A percentile compares a stretch with the other conserved stretches of the same genome.
Conservation (phyloP, 2,797 vertebrate species). For the Syngnathus rostellatus region DNA sequence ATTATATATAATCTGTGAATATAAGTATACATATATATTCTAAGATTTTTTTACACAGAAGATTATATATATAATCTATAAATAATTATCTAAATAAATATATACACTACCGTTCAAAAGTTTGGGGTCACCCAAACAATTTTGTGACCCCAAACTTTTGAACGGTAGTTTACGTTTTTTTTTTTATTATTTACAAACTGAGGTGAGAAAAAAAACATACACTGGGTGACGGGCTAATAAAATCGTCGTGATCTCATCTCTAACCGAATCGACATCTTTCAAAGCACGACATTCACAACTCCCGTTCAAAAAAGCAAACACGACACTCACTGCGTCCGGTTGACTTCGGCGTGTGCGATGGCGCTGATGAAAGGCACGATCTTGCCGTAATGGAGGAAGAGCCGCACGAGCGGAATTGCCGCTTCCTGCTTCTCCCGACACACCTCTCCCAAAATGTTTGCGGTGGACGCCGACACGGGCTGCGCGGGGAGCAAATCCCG, state of each 20-base stretch:
- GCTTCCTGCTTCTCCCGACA: conserved; percentile 98
- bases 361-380: conserved; percentile 96
- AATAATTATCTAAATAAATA: too few relatives aligned
- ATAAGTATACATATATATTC: too few relatives aligned
- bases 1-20: too few relatives aligned
- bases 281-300: not conserved
- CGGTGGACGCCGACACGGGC: conserved; percentile 91
- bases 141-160: too few relatives aligned
- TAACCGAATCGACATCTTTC: not conserved
- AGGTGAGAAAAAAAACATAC: not conserved
- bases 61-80: too few relatives aligned
- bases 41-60: too few relatives aligned
- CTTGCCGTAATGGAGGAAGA: conserved; percentile 91
- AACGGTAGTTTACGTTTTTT: too few relatives aligned
- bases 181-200: too few relatives aligned
- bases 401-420: conserved; percentile 88
- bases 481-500: conserved; percentile 39
- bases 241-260: not conserved
- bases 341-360: conserved; percentile 92
- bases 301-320: not conserved
- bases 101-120: too few relatives aligned
- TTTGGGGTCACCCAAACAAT: too few relatives aligned
- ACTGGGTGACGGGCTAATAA: not conserved
- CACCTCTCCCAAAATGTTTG: conserved; percentile 89
- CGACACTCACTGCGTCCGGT: conserved; percentile 90